Evolutionary conservation across 2,888 invertebrate genomes (phyloP).

Genomic region (Limnephilus auricula): DNA sequence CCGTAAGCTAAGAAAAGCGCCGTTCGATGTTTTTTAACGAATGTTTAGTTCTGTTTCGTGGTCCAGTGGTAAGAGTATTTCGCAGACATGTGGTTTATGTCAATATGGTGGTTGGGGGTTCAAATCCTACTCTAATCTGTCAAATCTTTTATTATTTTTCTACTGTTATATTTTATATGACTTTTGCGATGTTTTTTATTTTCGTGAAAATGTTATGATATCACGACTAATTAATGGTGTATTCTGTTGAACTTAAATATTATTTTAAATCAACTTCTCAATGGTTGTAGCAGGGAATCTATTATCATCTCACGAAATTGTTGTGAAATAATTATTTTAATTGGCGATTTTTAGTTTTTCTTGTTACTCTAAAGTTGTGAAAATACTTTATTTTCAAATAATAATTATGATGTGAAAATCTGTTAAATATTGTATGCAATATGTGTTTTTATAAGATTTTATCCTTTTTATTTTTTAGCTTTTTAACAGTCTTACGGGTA

Average conservation of each 20-base stretch:
- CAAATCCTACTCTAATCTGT: conserved; percentile 33
- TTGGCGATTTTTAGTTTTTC: not conserved
- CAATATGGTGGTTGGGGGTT: conserved; percentile 36
- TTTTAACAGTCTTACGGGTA: too few species aligned
- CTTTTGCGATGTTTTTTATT: not conserved
- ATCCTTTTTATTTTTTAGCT: too few species aligned
- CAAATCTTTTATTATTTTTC: not conserved
- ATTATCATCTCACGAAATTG: not conserved
- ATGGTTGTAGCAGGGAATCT: not conserved
- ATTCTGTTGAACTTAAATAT: not conserved
- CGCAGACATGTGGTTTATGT: not conserved
- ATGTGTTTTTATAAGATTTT: too few species aligned
- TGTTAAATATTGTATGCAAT: not conserved
- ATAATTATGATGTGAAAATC: not conserved
- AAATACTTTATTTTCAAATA: not conserved
- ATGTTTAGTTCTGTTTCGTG: not conserved
- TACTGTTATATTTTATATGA: not conserved
- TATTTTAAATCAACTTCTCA: not conserved
- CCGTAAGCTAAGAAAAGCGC: not conserved
- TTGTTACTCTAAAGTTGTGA: not conserved
- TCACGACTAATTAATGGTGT: not conserved
- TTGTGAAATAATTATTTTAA: not conserved
- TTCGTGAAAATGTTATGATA: not conserved
- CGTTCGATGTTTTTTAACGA: conserved; percentile 4
- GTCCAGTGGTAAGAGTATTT: conserved; percentile 40